phyloP scores from a whole-genome alignment of 92 coral and sea anemone species.

The Meandrina meandrites region DNA sequence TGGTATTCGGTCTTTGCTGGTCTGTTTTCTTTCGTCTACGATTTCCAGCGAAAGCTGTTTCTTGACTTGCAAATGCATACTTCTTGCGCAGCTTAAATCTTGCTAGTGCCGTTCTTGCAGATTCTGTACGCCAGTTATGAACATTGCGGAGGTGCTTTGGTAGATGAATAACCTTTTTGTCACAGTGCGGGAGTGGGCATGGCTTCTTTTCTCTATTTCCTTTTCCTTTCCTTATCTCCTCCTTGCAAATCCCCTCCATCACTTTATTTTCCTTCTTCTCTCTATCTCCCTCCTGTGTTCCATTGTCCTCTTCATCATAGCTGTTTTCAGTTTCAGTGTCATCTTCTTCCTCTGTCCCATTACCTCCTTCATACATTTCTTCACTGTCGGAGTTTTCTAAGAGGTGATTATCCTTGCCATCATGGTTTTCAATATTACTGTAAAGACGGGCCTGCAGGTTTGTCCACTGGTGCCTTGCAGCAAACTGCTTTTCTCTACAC shows the following conservation, averaged over 20 bases:
- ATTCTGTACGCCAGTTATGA: constrained; percentile 21
- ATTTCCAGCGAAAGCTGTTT: constrained; percentile 18
- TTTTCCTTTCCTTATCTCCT: neutral
- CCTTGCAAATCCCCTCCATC: neutral
- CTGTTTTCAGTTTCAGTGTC: neutral
- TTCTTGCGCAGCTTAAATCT: constrained; percentile 38
- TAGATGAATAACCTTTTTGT: constrained; percentile 22
- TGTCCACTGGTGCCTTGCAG: constrained; percentile 23
- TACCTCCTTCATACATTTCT: neutral
- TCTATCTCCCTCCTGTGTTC: neutral
- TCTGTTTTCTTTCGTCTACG: constrained; percentile 20
- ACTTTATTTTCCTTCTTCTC: neutral
- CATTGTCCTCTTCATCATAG: neutral
- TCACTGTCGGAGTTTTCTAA: neutral
- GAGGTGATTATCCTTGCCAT: neutral
- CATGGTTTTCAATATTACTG: constrained; percentile 11
- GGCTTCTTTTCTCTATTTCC: constrained; percentile 20
- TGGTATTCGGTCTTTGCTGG: neutral
- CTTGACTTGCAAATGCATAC: constrained; percentile 12
- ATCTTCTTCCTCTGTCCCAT: neutral
- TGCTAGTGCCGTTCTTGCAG: constrained; percentile 20
- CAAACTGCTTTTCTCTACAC: constrained; percentile 28
- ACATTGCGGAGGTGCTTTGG: constrained; percentile 45
- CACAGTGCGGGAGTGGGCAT: constrained; percentile 20
- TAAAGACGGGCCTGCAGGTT: constrained; percentile 3